Conservation (phyloP, 2,113 vertebrate species). For the Tragelaphus scriptus region DNA sequence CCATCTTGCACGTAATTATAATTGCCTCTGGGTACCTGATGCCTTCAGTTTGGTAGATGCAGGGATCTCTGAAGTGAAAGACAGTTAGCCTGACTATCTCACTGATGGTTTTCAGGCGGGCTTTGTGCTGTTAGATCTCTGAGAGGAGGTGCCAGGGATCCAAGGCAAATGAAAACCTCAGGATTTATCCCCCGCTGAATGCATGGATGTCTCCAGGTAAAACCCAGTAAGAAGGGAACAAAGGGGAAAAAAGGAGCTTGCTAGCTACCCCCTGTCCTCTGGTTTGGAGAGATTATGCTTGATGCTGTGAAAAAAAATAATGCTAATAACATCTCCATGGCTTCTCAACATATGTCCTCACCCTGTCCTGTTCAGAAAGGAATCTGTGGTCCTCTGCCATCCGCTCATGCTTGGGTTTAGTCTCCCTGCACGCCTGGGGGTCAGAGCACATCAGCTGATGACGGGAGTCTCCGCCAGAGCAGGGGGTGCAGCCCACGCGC, state of each 20-base stretch:
- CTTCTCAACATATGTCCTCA: neutral
- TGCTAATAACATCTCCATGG: neutral
- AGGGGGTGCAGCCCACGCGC: conserved; percentile 48
- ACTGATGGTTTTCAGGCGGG: conserved; percentile 53
- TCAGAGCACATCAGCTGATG: neutral
- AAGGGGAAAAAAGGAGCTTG: conserved; percentile 49
- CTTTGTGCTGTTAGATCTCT: conserved; percentile 3
- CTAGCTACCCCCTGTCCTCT: conserved; percentile 36
- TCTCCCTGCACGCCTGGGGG: neutral
- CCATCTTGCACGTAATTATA: conserved; percentile 23
- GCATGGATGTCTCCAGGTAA: conserved; percentile 47
- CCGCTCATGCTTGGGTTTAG: neutral
- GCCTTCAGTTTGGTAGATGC: conserved; percentile 55
- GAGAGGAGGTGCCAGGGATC: conserved; percentile 36
- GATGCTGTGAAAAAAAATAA: neutral
- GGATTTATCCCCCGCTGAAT: neutral
- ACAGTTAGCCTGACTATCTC: conserved; percentile 56
- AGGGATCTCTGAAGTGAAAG: conserved; percentile 40
- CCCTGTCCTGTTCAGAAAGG: neutral
- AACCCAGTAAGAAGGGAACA: conserved; percentile 57
- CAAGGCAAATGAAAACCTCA: neutral
- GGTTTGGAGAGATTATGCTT: conserved; percentile 42
- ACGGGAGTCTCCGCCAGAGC: conserved; percentile 24
- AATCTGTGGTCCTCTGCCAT: neutral
- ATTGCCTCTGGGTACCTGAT: conserved; percentile 12